Conservation (phyloP, 2,888 invertebrate genomes). For the Ametastegia equiseti region DNA sequence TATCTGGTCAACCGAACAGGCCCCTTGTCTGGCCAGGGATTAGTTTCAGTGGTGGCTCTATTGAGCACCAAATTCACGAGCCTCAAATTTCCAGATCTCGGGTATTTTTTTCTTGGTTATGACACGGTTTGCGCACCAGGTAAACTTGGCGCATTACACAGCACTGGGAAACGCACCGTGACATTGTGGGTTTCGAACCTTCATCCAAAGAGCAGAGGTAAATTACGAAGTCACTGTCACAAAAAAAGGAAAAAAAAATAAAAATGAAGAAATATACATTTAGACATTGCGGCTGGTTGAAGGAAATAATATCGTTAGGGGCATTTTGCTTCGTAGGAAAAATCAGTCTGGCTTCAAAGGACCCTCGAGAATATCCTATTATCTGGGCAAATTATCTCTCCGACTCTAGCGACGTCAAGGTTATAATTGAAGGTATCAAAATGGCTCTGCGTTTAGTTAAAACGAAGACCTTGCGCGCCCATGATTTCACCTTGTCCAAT, state of each 20-base stretch:
- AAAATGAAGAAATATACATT: too few relatives aligned
- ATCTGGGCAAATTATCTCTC: constrained; percentile 88
- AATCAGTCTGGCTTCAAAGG: constrained; percentile 80
- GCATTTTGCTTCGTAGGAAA: constrained; percentile 65
- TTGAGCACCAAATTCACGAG: constrained; percentile 80
- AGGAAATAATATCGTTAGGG: neutral
- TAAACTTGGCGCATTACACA: constrained; percentile 71
- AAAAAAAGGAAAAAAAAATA: neutral
- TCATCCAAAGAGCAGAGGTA: constrained; percentile 82
- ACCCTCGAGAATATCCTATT: constrained; percentile 83
- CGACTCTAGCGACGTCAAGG: constrained; percentile 81
- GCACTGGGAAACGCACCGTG: constrained; percentile 63
- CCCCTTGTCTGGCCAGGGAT: constrained; percentile 61
- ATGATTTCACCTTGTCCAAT: constrained; percentile 54
- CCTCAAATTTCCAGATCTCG: constrained; percentile 81
- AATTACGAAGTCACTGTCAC: neutral
- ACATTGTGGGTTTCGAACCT: constrained; percentile 76
- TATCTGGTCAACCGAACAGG: constrained; percentile 77
- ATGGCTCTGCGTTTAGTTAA: constrained; percentile 79
- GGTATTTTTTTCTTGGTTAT: constrained; percentile 82
- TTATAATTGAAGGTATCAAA: constrained; percentile 81
- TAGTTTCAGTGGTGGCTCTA: constrained; percentile 76
- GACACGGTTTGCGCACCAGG: constrained; percentile 80
- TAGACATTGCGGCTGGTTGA: too few relatives aligned
- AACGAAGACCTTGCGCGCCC: constrained; percentile 73